phyloP scores from a whole-genome alignment of 2,888 invertebrate species.

The Macrosoma leucophasiata region DNA sequence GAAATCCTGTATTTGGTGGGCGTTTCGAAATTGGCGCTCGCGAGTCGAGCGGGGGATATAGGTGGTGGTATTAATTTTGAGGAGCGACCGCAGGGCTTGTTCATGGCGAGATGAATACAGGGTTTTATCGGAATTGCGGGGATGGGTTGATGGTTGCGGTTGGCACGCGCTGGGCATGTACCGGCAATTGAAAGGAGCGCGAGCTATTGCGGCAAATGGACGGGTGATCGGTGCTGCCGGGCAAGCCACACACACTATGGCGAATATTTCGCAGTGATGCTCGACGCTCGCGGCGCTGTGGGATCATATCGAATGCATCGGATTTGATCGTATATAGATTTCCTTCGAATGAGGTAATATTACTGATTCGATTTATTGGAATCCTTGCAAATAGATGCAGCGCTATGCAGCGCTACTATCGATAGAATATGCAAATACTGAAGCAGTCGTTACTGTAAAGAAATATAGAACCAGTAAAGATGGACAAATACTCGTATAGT shows the following conservation, averaged over 20 bases:
- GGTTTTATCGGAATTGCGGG: conserved; percentile 58
- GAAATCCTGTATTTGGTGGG: conserved; percentile 47
- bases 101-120: conserved; percentile 56
- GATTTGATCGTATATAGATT: no score
- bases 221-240: conserved; percentile 61
- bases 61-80: conserved; percentile 30
- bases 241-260: conserved; percentile 47
- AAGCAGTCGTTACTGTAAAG: no score
- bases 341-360: no score
- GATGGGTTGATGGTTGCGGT: conserved; percentile 45
- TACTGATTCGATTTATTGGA: no score
- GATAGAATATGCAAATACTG: conserved; percentile 2
- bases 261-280: no score
- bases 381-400: no score
- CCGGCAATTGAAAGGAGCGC: conserved; percentile 64
- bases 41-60: conserved; percentile 35
- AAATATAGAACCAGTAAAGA: no score
- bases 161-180: conserved; percentile 60
- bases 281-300: no score
- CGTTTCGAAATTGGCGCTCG: conserved; percentile 42
- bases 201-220: conserved; percentile 61
- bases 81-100: conserved; percentile 31
- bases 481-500: no score
- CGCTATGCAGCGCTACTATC: conserved; percentile 1
- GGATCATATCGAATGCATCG: no score